Conservation (phyloP, 1,140 invertebrate genomes). For the Drosophila biarmipes region DNA sequence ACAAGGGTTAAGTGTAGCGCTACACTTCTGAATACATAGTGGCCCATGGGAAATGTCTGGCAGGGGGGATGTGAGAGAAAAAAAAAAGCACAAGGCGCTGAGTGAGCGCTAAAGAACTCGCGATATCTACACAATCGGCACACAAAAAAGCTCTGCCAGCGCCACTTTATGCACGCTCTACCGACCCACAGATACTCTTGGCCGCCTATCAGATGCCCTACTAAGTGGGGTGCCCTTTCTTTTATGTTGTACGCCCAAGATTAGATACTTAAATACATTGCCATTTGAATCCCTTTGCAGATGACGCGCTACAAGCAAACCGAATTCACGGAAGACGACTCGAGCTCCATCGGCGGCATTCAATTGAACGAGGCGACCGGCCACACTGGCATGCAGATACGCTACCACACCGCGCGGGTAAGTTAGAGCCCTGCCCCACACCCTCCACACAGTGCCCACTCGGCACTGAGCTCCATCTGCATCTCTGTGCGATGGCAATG, state of each 20-base stretch:
- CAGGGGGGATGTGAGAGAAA: slow-evolving; percentile 6
- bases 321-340: slow-evolving; percentile 93
- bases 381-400: slow-evolving; percentile 91
- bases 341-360: slow-evolving; percentile 92
- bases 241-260: no score
- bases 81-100: slow-evolving; percentile 31
- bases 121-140: background rate
- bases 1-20: slow-evolving; percentile 25
- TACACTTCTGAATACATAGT: slow-evolving; percentile 11
- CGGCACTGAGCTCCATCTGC: background rate
- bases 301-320: slow-evolving; percentile 94
- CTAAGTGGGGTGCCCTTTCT: no score
- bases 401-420: slow-evolving; percentile 89
- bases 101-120: slow-evolving; percentile 27
- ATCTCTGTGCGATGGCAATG: slow-evolving; percentile 54
- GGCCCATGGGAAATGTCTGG: background rate
- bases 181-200: slow-evolving; percentile 12
- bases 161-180: background rate
- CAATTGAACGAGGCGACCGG: slow-evolving; percentile 90
- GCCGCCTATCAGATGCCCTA: slow-evolving; percentile 26
- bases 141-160: slow-evolving; percentile 3
- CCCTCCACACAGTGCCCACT: background rate
- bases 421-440: background rate
- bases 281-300: slow-evolving; percentile 85
- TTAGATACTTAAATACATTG: background rate